Percentiles rank a stretch among this genome's conserved stretches.
Evolutionary conservation across 1,140 invertebrate genomes (phyloP).

Genomic region (Drosophila santomea): DNA sequence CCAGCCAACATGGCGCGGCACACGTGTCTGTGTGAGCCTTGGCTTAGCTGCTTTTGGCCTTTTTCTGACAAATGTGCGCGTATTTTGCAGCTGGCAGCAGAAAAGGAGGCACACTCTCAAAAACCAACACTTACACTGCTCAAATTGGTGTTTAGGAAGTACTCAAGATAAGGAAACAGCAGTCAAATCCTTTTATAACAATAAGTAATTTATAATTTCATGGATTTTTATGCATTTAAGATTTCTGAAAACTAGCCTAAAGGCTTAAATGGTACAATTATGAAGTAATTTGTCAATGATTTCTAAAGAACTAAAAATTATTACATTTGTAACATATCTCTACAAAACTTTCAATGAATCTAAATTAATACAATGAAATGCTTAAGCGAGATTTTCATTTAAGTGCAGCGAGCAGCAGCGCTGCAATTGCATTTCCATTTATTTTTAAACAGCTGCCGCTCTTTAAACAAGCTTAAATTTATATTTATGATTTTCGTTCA

Average conservation of each 20-base stretch:
- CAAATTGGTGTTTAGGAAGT: background rate
- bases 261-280: no score
- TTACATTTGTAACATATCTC: no score
- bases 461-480: slow-evolving; percentile 70
- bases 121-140: background rate
- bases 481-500: slow-evolving; percentile 64
- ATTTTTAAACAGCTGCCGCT: slow-evolving; percentile 35
- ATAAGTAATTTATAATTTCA: no score
- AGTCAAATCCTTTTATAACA: no score
- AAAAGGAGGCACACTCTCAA: slow-evolving; percentile 10
- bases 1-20: slow-evolving; percentile 76
- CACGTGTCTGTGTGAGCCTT: slow-evolving; percentile 52
- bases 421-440: slow-evolving; percentile 37
- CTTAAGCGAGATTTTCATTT: no score
- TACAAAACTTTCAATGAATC: no score
- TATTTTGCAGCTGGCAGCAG: slow-evolving; percentile 31
- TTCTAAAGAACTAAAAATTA: no score
- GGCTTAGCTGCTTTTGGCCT: slow-evolving; percentile 48
- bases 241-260: no score
- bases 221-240: no score
- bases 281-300: no score
- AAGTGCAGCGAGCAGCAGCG: slow-evolving; percentile 10
- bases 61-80: slow-evolving; percentile 61
- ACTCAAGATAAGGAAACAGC: no score
- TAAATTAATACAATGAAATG: no score